Base-by-base conservation (phyloP, 2,888 invertebrate genomes). In the Ypsolopha sequella region DNA sequence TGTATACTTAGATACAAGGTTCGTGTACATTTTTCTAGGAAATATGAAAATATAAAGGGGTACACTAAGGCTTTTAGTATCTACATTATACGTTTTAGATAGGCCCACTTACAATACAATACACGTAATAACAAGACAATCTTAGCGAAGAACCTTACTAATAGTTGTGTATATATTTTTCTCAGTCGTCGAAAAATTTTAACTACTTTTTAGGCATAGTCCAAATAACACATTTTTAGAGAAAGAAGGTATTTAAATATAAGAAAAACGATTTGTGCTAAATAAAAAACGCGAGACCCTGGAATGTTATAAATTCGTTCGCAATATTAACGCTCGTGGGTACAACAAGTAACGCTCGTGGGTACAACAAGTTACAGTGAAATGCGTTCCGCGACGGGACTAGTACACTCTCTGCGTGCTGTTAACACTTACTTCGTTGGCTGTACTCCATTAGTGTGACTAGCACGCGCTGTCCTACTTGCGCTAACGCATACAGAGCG, bases 351-450 rank as follows among this genome's bases (percentile, higher is more conserved):
- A 74, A 73, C 70, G 64, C 61, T 57, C 61, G 80, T 80, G 79
- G 82, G 58, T 56, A 70, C 63, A n/a, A n/a, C n/a, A 80, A 80
- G 82, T 55, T 59, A 73, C n/a, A 34, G 46, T 73, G 74, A 85
- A 85, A 85, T 84, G 85, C 82, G 65, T 59, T 54, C 62, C 71
- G 72, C 84, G 80, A 73, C 85, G 82, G 80, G 84, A 84, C 85
- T 85, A 85, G 85, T 60, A 63, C 8, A 9, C 60, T 67, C 71
- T 63, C 69, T 71, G 73, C 79, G 76, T 68, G 71, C 73, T 73
- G 74, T 73, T 48, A 24, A 24, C 24, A 24, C 24, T 24, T 24
- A 4, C 24, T 24, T 24, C 24, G 24, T 24, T 41, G 39, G 35
- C 39, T 52, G 50, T 50, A 50, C 52, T 47, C n/a, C n/a, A n/a